phyloP scores from a whole-genome alignment of 2,797 vertebrate species.

The Numenius phaeopus region DNA sequence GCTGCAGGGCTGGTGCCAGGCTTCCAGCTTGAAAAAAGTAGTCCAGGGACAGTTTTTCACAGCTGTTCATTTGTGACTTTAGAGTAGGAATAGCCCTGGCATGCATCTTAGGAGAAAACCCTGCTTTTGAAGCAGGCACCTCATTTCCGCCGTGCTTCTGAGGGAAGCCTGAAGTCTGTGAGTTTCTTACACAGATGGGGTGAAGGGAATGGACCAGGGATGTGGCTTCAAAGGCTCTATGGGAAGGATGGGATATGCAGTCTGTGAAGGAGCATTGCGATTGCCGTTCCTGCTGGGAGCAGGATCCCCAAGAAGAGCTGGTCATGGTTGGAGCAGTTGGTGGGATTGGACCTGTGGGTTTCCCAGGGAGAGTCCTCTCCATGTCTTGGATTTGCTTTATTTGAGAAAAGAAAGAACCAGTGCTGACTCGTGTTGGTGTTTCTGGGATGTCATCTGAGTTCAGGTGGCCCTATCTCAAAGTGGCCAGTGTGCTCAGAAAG shows the following conservation, averaged over 20 bases:
- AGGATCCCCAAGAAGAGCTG: not conserved
- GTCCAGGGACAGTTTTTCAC: not conserved
- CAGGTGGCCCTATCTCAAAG: not conserved
- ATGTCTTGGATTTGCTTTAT: not conserved
- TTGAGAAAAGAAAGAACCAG: not conserved
- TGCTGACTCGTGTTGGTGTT: not conserved
- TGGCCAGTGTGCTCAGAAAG: not conserved
- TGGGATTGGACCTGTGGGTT: not conserved
- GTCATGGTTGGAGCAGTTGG: not conserved
- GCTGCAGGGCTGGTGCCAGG: not conserved
- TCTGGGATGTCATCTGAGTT: not conserved
- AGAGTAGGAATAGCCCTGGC: not conserved
- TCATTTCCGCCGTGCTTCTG: not conserved
- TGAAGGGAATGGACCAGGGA: not conserved
- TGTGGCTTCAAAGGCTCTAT: not conserved
- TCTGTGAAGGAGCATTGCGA: not conserved
- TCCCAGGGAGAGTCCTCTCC: not conserved
- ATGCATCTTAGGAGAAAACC: not conserved
- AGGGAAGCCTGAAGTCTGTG: not conserved
- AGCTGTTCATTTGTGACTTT: not conserved
- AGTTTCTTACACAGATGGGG: not conserved
- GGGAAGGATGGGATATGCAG: not conserved
- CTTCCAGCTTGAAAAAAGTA: not conserved
- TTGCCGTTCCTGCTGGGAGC: not conserved
- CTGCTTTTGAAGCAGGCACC: not conserved